Conservation (phyloP, 2,113 vertebrate species). For the Neotragus pygmaeus region DNA sequence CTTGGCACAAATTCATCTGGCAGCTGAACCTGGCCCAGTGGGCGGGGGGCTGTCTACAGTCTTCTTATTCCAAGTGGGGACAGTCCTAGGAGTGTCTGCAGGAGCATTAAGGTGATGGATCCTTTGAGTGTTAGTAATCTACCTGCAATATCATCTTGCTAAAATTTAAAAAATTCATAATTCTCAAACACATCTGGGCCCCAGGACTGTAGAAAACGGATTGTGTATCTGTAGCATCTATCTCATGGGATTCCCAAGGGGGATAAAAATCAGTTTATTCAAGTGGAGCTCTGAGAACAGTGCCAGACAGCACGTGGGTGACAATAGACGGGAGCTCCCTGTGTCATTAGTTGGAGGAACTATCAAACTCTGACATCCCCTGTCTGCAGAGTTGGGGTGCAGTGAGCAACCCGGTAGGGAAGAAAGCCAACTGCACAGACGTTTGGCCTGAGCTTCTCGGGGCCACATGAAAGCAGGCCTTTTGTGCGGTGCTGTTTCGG, state of each 20-base stretch:
- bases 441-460: rapidly evolving
- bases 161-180: not conserved
- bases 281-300: not conserved
- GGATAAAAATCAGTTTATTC: not conserved
- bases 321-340: not conserved
- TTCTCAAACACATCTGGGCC: not conserved
- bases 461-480: not conserved
- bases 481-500: not conserved
- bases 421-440: not conserved
- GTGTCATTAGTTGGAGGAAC: not conserved
- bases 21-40: not conserved
- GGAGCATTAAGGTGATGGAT: rapidly evolving
- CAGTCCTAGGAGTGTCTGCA: not conserved
- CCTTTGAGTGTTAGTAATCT: not conserved
- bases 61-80: not conserved
- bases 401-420: not conserved
- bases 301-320: not conserved
- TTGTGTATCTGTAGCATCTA: not conserved
- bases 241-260: not conserved
- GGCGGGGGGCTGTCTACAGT: rapidly evolving
- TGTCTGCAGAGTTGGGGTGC: not conserved
- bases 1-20: not conserved
- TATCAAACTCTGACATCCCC: not conserved
- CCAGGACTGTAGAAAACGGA: not conserved
- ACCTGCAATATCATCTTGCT: not conserved